These are phyloP conservation scores for Drosophila eohydei DNA, from an alignment of 2,888 invertebrate genomes.

Conservation along the genomic window DNA sequence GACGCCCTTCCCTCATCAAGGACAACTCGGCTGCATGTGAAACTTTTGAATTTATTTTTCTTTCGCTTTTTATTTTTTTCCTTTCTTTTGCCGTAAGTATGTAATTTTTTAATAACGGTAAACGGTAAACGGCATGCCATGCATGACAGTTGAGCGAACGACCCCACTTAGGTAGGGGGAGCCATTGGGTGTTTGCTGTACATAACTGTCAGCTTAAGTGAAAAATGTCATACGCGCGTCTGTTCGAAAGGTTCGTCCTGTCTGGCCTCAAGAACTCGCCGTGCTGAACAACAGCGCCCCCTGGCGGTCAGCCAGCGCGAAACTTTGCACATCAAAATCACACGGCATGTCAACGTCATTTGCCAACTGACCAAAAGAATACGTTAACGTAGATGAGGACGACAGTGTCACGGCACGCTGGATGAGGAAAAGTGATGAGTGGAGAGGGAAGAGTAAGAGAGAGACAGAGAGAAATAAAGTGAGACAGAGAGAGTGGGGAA, in stretches of 20 bases:
- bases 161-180: not conserved
- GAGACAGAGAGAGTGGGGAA: too few relatives aligned
- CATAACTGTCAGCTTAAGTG: constrained; percentile 81
- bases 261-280: constrained; percentile 33
- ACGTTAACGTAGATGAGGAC: constrained; percentile 2
- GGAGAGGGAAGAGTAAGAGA: not conserved
- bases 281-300: constrained; percentile 26
- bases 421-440: not conserved
- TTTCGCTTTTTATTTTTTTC: constrained; percentile 31
- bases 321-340: constrained; percentile 68
- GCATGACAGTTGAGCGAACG: constrained; percentile 76
- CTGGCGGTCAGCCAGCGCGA: constrained; percentile 39
- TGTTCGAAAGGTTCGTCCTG: constrained; percentile 39
- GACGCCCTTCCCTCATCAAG: not conserved
- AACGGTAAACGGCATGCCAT: constrained; percentile 73
- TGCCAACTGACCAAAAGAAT: constrained; percentile 49
- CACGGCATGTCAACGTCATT: constrained; percentile 68
- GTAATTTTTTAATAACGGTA: constrained; percentile 79
- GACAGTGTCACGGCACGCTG: constrained; percentile 4
- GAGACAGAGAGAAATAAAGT: not conserved
- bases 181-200: constrained; percentile 40
- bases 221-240: constrained; percentile 80
- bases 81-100: constrained; percentile 41
- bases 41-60: constrained; percentile 76
- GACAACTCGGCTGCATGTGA: constrained; percentile 51